phyloP scores from a whole-genome alignment of 2,888 invertebrate genomes.

The Bombyx huttoni region DNA sequence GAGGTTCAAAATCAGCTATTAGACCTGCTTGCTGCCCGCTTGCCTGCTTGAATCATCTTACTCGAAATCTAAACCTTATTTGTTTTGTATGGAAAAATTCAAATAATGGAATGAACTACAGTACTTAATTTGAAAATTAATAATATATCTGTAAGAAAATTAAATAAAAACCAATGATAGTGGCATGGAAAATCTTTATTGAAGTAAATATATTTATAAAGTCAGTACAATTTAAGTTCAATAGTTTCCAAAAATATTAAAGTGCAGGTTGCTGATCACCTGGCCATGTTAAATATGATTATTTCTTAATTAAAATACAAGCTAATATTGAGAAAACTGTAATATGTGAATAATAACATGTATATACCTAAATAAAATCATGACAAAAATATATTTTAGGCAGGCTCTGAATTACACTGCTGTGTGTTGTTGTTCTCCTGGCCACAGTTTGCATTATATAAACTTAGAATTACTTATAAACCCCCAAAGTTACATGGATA shows the following conservation, averaged over 20 bases:
- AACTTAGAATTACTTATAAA: slow-evolving; percentile 60
- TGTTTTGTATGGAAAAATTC: no score
- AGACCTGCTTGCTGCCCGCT: no score
- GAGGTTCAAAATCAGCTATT: no score
- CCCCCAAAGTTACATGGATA: slow-evolving; percentile 56
- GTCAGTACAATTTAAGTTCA: slow-evolving; percentile 75
- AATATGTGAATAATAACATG: slow-evolving; percentile 73
- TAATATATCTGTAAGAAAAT: slow-evolving; percentile 4
- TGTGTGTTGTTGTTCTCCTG: slow-evolving; percentile 66
- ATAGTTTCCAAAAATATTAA: slow-evolving; percentile 75
- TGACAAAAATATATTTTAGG: slow-evolving; percentile 74
- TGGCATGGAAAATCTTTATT: slow-evolving; percentile 75
- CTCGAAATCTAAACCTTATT: no score
- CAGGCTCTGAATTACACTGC: slow-evolving; percentile 69
- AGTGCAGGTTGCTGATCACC: slow-evolving; percentile 74
- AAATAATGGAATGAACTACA: not conserved
- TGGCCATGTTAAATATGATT: slow-evolving; percentile 74
- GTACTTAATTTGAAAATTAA: not conserved
- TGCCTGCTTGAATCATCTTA: no score
- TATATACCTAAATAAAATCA: slow-evolving; percentile 73
- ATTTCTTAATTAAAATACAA: slow-evolving; percentile 75
- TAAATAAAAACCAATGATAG: slow-evolving; percentile 39
- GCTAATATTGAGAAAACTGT: slow-evolving; percentile 74
- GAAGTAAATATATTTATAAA: slow-evolving; percentile 75
- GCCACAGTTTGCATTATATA: slow-evolving; percentile 64